Base-by-base conservation (phyloP, 2,797 vertebrate genomes). In the Antennarius maculatus region DNA sequence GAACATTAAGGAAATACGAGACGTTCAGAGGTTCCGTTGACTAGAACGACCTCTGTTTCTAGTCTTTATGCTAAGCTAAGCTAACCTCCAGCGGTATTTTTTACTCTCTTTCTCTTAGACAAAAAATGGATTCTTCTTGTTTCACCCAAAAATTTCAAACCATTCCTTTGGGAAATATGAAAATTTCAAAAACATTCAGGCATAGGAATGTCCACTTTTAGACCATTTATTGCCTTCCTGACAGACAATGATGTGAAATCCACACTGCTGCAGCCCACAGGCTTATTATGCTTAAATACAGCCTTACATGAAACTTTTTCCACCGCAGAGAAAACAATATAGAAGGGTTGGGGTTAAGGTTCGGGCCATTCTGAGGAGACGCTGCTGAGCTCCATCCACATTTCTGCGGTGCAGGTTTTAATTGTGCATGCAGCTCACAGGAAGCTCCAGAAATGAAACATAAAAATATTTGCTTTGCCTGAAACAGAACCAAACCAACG, bases 271-370 rank as follows among this genome's bases (percentile, higher is more conserved):
- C 60, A 42, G 17, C 55, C 70, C 50, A 4, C 69, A 54, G 15
- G 27, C 76, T 76, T 74, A 53, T 47, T n/a, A 42, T 16, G 15
- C 37, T 62, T 75, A 83, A 78, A 84, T 68, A 81, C 70, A 86
- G 80, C 69, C 37, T 3, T 42, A 41, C 61, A 51, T 54, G 34
- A 12, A 14, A 61, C 62, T 74, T 63, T 76, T 62, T 37, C 64
- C 48, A 80, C 84, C 84, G 79, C 87, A 85, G 54, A 82, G 82
- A 75, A 88, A 88, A 81, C 83, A 85, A 86, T 84, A 81, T 64
- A 82, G 82, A 55, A 72, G 31, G 31, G 31, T 34, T 34, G 5
- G 31, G 31, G 55, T 69, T 74, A 70, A 53, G 73, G 69, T 79
- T 76, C 52, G 51, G 53, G 61, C 64, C 80, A 50, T 75, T 85